Base-by-base conservation (phyloP, 2,888 invertebrate genomes). In the Agonopterix subpropinquella region DNA sequence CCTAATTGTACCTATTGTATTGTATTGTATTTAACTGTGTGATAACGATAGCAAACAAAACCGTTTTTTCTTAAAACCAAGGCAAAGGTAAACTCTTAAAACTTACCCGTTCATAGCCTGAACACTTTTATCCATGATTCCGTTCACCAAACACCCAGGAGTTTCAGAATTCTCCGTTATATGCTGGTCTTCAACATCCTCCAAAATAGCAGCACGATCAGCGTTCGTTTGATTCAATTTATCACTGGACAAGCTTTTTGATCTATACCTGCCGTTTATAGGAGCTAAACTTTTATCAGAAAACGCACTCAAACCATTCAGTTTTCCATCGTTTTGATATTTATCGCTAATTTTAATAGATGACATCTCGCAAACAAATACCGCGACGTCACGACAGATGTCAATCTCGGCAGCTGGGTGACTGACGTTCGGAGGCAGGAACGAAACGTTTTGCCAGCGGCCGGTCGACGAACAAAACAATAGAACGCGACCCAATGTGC, bases 191-290 rank as follows among this genome's bases (percentile, higher is more conserved):
- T 88, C 88, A 11, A 81, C 75, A 75, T 88, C 86, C 56, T 85
- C 82, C 61, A 88, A 61, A 49, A 88, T 88, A 36, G 87, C 88
- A 7, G 85, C 80, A 9, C 86, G 76, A 62, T 88, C 88, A 47
- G 79, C 81, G 57, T 85, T 84, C 11, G 72, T 68, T 64, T 84
- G 77, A 57, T 83, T 86, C 63, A 88, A 80, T 70, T 88, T 88
- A 77, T 88, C 88, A 82, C 85, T 83, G 41, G 88, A 87, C 59
- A 88, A 77, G 81, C 88, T 88, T 56, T 81, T 87, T 39, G 87
- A 85, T 51, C 84, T 73, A 60, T 82, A 85, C 62, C 84, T 73
- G 44, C 70, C 74, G 54, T 79, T 85, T 48, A 83, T 58, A 44
- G 83, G 80, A 52, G 77, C 70, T 50, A 82, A 70, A 64, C 73